phyloP scores from a whole-genome alignment of 2,797 vertebrate species.

The Periparus ater region DNA sequence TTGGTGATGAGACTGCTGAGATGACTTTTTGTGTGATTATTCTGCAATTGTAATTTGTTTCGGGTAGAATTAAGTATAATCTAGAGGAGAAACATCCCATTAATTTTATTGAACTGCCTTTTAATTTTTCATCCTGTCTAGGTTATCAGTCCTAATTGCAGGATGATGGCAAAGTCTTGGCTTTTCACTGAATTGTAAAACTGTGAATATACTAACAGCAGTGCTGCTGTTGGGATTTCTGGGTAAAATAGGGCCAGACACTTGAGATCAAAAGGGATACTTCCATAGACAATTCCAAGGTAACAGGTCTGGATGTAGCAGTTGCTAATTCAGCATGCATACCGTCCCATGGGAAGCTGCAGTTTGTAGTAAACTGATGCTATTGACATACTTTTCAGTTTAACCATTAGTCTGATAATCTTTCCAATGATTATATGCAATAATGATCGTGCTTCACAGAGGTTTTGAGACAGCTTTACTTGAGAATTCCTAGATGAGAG shows the following conservation, averaged over 20 bases:
- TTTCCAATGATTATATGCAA: background rate
- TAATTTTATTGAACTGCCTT: background rate
- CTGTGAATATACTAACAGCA: background rate
- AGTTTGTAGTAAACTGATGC: background rate
- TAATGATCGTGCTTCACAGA: background rate
- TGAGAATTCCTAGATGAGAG: background rate
- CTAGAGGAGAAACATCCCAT: background rate
- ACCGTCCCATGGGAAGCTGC: background rate
- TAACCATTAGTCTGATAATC: background rate
- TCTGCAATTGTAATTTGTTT: background rate
- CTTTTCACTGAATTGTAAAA: background rate
- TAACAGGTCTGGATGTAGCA: background rate
- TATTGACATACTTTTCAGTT: background rate
- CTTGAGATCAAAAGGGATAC: background rate
- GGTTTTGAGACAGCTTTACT: background rate
- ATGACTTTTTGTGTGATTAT: background rate
- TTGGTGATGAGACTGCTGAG: background rate
- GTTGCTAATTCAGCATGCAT: accelerated
- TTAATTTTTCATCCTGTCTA: background rate
- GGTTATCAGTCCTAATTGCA: background rate
- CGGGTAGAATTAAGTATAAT: background rate
- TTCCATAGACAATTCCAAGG: background rate
- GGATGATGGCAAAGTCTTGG: background rate
- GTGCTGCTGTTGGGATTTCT: background rate
- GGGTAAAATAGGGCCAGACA: background rate